Evolutionary conservation across 2,888 invertebrate species (phyloP), one percentile per base, ranked within the genome.

Genomic region (Campaea margaritaria): DNA sequence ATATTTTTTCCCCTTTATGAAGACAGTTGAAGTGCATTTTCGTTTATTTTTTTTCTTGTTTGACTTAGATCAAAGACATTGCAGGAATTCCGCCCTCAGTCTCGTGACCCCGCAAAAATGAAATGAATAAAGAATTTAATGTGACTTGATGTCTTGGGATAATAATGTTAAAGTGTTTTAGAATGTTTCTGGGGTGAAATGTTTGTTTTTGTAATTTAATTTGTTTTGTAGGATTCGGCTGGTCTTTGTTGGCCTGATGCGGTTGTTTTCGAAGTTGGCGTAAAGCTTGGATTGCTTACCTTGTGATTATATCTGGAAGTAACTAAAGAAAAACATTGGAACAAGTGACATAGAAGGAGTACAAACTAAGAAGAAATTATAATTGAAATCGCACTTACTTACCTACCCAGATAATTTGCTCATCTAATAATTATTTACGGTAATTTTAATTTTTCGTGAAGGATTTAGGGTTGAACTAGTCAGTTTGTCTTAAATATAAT

Each of bases 11-110:
- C 89, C 89, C 85, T 88, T 90, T 89, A 91, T 91, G 86, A 91
- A 91, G 91, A 91, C 89, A 85, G 85, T 81, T 87, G 84, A 86
- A 91, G 89, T 92, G 91, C 91, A 90, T 91, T 92, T 91, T 86
- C 84, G 85, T 85, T 83, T 86, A 82, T 83, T 86, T 89, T 89
- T 86, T 83, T 84, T 80, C 80, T 83, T 83, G 81, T 85, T 85
- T 80, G 81, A 74, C 80, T 82, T 77, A 86, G 88, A 91, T 91
- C 91, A 91, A 92, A 91, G 89, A 78, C 87, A 79, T 87, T 76
- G 82, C 82, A 81, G 83, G 85, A 86, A 89, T 89, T 85, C 87
- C 86, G 83, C 42, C 51, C 45, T 34, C 12, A 43, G 38, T 50
- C 51, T 38, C 83, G 86, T 86, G 86, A 85, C 85, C 86, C 85